Percentiles rank a stretch among this genome's conserved stretches.
Conservation (phyloP, 2,113 vertebrate species). For the Acanthisitta chloris region DNA sequence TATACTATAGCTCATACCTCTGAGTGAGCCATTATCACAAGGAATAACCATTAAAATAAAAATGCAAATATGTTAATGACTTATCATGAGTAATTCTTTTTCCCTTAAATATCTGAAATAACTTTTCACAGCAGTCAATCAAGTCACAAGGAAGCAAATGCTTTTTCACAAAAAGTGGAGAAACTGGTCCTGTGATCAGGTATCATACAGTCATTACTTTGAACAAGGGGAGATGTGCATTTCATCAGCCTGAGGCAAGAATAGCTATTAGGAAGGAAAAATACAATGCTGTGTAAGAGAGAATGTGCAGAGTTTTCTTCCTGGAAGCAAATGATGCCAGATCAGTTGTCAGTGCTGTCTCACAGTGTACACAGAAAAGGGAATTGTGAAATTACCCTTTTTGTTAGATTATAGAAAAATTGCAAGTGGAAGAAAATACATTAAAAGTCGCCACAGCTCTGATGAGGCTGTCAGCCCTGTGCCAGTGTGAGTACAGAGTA, state of each 20-base stretch:
- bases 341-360: not conserved
- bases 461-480: not conserved
- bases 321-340: not conserved
- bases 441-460: not conserved
- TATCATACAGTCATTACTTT: not conserved
- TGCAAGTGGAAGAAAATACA: not conserved
- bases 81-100: not conserved
- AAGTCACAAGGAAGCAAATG: slow-evolving; percentile 1
- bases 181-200: not conserved
- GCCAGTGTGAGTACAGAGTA: not conserved
- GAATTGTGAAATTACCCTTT: not conserved
- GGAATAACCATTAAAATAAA: slow-evolving; percentile 28
- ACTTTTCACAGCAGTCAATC: not conserved
- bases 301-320: not conserved
- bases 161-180: not conserved
- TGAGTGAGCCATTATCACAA: not conserved
- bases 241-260: not conserved
- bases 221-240: not conserved
- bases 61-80: slow-evolving; percentile 20
- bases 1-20: not conserved
- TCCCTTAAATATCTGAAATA: not conserved
- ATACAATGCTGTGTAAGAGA: not conserved
- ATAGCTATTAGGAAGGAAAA: not conserved
- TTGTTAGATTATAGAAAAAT: not conserved
- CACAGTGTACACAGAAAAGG: not conserved